Evolutionary conservation across 2,888 invertebrate genomes (phyloP), one percentile per base, ranked within the genome.

Genomic region (Liodrosophila aerea): DNA sequence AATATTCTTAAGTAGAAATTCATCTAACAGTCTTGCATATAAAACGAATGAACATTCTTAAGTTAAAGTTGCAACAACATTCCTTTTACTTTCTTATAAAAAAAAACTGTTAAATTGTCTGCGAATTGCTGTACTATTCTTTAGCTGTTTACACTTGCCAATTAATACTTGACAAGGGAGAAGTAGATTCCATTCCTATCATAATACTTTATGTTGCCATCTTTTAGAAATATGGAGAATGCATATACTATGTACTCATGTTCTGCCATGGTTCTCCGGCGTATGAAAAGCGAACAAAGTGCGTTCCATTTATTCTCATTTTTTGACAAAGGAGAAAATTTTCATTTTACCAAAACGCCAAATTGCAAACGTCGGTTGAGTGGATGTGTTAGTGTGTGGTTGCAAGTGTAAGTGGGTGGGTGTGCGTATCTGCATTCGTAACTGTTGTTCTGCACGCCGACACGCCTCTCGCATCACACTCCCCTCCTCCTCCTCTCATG

Each of bases 251-350:
- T 29, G 8, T 29, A 29, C 29, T 9, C 8, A 7, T 9, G 2
- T 4, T 13, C 22, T 43, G 7, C 7, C 30, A 33, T 16, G n/a
- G 31, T 13, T 7, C 13, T 15, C 11, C 27, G 12, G 22, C 40
- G 40, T 50, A 16, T 47, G 45, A 34, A 54, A 49, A 49, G 53
- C 37, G 49, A 60, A 47, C 49, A 52, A 54, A 72, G 43, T 64
- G 54, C 44, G 44, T 22, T 18, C 46, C 69, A 81, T 75, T 81
- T 76, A 76, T 75, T 73, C 81, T 76, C 81, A 75, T 75, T 81
- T 78, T 73, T 76, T 64, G 58, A 56, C 54, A 66, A 60, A 62
- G 46, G 30, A 58, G 67, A 53, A 61, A 53, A 36, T 15, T 71
- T 68, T 59, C 56, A 67, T 67, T 64, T 64, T 43, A 16, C 46